Conservation (phyloP, 2,888 invertebrate species). For the Calephelis perditalis region DNA sequence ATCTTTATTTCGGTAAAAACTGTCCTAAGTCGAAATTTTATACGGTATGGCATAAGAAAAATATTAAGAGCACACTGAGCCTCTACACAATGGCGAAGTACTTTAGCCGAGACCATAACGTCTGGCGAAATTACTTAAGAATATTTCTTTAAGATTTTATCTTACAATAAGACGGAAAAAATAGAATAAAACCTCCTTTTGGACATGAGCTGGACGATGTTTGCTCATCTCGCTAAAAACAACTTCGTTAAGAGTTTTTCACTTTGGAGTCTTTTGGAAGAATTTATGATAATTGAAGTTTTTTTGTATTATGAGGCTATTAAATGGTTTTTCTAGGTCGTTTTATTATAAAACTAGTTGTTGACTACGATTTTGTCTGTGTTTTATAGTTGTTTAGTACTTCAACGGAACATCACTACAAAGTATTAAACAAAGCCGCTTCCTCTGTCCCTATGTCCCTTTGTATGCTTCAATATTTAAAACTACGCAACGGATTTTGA, state of each 20-base stretch:
- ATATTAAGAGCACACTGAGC: slow-evolving; percentile 31
- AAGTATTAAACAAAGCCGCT: too few relatives aligned
- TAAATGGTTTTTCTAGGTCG: too few relatives aligned
- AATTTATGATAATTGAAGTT: too few relatives aligned
- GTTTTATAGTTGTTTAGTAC: too few relatives aligned
- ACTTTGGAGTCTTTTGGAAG: background rate
- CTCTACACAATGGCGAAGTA: slow-evolving; percentile 38
- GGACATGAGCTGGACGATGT: slow-evolving; percentile 13
- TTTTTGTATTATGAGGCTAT: too few relatives aligned
- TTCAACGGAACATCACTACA: too few relatives aligned
- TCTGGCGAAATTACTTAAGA: slow-evolving; percentile 52
- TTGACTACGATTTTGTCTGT: too few relatives aligned
- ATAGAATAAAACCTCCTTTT: slow-evolving; percentile 25
- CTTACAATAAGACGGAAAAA: slow-evolving; percentile 30
- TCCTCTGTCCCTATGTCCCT: too few relatives aligned
- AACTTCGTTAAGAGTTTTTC: slow-evolving; percentile 4
- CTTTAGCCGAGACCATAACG: slow-evolving; percentile 35
- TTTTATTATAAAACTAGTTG: too few relatives aligned
- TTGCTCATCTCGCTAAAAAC: slow-evolving; percentile 4
- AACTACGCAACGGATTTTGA: too few relatives aligned
- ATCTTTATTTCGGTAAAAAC: slow-evolving; percentile 26
- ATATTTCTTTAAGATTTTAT: slow-evolving; percentile 36
- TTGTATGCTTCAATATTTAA: too few relatives aligned
- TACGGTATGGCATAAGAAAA: slow-evolving; percentile 29
- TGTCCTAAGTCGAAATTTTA: slow-evolving; percentile 30